phyloP scores from a whole-genome alignment of 2,888 invertebrate genomes.

The Cantharis nigra region DNA sequence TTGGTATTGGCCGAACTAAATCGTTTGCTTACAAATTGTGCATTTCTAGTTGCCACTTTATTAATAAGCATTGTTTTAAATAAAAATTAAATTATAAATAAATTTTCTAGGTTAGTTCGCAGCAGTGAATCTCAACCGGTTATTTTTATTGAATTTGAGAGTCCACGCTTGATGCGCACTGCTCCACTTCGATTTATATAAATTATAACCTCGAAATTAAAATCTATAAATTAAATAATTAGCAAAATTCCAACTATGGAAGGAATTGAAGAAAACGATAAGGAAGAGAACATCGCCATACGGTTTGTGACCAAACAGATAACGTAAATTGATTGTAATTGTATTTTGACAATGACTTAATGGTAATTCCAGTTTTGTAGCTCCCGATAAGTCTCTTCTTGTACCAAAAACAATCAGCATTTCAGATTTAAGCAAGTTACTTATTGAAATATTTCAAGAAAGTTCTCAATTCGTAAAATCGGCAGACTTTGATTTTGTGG shows the following conservation, averaged over 20 bases:
- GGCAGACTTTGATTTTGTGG: constrained; percentile 86
- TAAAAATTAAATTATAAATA: background rate
- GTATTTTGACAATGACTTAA: background rate
- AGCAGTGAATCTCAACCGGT: too few relatives aligned
- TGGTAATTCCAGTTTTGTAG: constrained; percentile 73
- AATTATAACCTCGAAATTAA: background rate
- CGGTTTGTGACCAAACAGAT: constrained; percentile 80
- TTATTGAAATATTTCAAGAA: constrained; percentile 79
- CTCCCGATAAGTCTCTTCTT: constrained; percentile 85
- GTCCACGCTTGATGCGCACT: background rate
- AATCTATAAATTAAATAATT: background rate
- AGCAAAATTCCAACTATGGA: background rate
- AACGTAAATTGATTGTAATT: constrained; percentile 63
- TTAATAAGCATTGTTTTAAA: background rate
- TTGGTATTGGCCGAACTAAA: background rate
- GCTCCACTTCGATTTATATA: background rate
- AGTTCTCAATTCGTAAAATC: constrained; percentile 51
- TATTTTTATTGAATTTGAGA: too few relatives aligned
- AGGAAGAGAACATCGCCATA: constrained; percentile 65
- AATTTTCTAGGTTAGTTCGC: too few relatives aligned
- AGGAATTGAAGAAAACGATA: constrained; percentile 49
- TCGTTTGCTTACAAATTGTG: background rate
- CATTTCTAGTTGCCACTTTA: background rate
- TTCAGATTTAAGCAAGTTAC: constrained; percentile 73
- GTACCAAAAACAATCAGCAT: constrained; percentile 74